These are phyloP conservation scores for Ovibos moschatus DNA, from an alignment of 2,113 vertebrate genomes.

Conservation along the genomic window DNA sequence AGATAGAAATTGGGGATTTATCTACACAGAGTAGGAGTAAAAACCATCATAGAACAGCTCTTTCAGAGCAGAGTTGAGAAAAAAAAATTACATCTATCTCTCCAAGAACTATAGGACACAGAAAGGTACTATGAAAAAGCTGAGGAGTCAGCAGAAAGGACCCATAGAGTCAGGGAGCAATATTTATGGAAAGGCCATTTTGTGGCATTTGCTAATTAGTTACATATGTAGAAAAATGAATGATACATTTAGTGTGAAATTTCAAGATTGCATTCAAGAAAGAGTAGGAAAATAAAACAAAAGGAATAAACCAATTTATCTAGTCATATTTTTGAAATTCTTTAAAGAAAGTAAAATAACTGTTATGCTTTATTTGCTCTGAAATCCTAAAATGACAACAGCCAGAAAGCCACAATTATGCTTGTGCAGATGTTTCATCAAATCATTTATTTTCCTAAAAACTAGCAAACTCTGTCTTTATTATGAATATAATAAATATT, in stretches of 20 bases:
- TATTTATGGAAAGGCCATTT: neutral
- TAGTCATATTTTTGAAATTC: neutral
- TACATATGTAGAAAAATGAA: neutral
- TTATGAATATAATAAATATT: conserved; percentile 10
- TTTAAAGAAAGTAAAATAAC: conserved; percentile 47
- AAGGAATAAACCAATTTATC: neutral
- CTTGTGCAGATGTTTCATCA: conserved; percentile 9
- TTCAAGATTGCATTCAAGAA: neutral
- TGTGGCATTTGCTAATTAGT: neutral
- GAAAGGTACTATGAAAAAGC: neutral
- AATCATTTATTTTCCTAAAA: conserved; percentile 53
- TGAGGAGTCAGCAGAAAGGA: neutral
- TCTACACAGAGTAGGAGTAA: neutral
- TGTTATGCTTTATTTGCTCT: conserved; percentile 36
- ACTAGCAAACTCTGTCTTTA: neutral
- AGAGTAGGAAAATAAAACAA: conserved; percentile 17
- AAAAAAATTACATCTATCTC: neutral
- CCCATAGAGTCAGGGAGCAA: neutral
- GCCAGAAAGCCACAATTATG: conserved; percentile 35
- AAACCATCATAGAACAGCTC: neutral
- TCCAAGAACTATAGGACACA: neutral
- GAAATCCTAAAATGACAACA: conserved; percentile 44
- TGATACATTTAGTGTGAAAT: neutral
- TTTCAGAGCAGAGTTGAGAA: neutral
- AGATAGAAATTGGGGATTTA: neutral